These are phyloP conservation scores for Chionis minor DNA, from an alignment of 2,113 vertebrate genomes.

Conservation along the genomic window DNA sequence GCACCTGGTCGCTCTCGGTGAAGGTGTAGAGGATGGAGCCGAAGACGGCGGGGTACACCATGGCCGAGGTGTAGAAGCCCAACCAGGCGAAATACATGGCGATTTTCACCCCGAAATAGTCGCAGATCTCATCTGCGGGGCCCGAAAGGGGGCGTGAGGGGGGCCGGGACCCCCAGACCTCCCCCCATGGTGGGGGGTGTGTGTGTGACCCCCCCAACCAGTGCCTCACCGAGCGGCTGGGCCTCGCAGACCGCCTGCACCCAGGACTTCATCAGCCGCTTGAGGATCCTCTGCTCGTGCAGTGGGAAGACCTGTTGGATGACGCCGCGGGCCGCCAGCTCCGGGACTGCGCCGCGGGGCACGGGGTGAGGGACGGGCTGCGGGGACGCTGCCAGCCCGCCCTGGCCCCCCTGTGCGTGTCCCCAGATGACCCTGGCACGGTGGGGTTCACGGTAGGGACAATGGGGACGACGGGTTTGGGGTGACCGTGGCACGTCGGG, in stretches of 20 bases:
- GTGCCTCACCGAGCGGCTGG: conserved; percentile 85
- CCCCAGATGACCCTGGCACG: fast-evolving
- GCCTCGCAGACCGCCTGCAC: conserved; percentile 95
- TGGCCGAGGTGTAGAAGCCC: conserved; percentile 96
- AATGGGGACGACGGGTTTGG: fast-evolving
- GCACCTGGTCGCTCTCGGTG: conserved; percentile 93
- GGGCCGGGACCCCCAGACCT: neutral
- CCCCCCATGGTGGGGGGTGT: fast-evolving
- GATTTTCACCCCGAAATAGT: conserved; percentile 97
- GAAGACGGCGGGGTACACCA: conserved; percentile 94
- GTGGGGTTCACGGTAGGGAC: neutral
- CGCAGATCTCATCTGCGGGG: conserved; percentile 90
- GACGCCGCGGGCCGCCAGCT: conserved; percentile 89
- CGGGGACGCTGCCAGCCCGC: fast-evolving
- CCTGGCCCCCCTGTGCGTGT: fast-evolving
- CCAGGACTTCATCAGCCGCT: conserved; percentile 96
- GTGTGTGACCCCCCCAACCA: neutral
- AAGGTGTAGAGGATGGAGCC: conserved; percentile 94
- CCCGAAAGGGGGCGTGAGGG: fast-evolving
- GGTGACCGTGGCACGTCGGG: fast-evolving
- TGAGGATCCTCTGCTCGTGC: conserved; percentile 93
- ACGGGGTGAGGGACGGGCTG: neutral
- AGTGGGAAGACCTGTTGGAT: conserved; percentile 95
- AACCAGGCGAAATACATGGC: conserved; percentile 98
- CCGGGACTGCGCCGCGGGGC: conserved; percentile 80